Evolutionary conservation across 2,113 vertebrate species (phyloP).

Genomic region (Lampris megalopsis): DNA sequence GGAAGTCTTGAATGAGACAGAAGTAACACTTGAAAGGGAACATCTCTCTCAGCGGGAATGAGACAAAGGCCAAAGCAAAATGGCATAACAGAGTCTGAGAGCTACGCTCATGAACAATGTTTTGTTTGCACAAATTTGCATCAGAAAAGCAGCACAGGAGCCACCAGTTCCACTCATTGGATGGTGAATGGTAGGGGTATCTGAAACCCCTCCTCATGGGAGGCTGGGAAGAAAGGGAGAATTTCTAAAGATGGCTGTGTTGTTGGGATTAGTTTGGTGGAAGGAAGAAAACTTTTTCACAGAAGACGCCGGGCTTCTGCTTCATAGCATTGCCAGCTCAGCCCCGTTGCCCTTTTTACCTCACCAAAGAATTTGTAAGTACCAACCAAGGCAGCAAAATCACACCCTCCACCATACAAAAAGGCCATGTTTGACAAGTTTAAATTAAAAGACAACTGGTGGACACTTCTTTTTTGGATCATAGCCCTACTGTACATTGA

Average conservation of each 20-base stretch:
- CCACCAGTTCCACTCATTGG: slow-evolving; percentile 56
- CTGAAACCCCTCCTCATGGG: slow-evolving; percentile 38
- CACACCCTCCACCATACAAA: neutral
- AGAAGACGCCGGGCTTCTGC: slow-evolving; percentile 25
- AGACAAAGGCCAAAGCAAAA: slow-evolving; percentile 57
- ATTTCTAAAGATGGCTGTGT: slow-evolving; percentile 36
- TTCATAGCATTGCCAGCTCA: slow-evolving; percentile 27
- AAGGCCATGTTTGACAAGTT: neutral
- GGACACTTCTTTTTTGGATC: neutral
- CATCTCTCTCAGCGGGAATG: slow-evolving; percentile 64
- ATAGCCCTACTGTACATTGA: slow-evolving; percentile 23
- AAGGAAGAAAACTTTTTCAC: slow-evolving; percentile 50
- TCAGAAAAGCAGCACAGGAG: slow-evolving; percentile 60
- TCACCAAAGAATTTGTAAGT: slow-evolving; percentile 1
- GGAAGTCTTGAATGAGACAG: slow-evolving; percentile 73
- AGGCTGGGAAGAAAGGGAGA: slow-evolving; percentile 32
- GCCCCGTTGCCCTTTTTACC: slow-evolving; percentile 17
- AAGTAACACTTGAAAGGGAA: slow-evolving; percentile 68
- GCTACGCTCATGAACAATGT: slow-evolving; percentile 57
- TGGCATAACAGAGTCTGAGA: slow-evolving; percentile 50
- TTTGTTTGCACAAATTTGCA: slow-evolving; percentile 80
- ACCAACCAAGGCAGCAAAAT: neutral
- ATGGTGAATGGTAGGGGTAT: slow-evolving; percentile 49
- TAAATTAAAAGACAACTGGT: slow-evolving; percentile 21
- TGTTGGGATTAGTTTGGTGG: slow-evolving; percentile 51